Evolutionary conservation across 2,113 vertebrate genomes (phyloP).

Genomic region (Caranx ignobilis): DNA sequence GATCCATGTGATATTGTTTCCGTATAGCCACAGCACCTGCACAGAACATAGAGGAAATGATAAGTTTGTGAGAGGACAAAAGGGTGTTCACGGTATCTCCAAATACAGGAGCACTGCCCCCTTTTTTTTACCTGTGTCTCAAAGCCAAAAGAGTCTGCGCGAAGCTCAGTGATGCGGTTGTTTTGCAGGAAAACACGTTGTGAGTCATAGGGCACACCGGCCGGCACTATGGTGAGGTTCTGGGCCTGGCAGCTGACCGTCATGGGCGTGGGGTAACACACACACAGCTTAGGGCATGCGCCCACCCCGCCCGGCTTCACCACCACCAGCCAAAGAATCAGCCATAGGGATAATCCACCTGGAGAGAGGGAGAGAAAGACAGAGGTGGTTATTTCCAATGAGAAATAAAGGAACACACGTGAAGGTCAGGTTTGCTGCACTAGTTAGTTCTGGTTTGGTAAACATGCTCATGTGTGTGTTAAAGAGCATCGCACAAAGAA

Average conservation of each 20-base stretch:
- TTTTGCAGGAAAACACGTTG: constrained; percentile 98
- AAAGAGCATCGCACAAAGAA: constrained; percentile 18
- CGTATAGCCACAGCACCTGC: constrained; percentile 95
- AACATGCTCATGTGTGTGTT: not conserved
- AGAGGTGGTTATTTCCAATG: not conserved
- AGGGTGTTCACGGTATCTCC: not conserved
- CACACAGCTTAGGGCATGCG: constrained; percentile 92
- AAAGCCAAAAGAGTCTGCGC: constrained; percentile 93
- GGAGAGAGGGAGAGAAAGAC: constrained; percentile 25
- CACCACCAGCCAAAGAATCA: constrained; percentile 88
- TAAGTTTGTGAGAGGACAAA: not conserved
- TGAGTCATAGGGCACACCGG: constrained; percentile 89
- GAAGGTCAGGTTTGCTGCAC: constrained; percentile 1
- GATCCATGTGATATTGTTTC: constrained; percentile 96
- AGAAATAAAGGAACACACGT: not conserved
- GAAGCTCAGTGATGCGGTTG: constrained; percentile 94
- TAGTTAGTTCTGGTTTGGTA: not conserved
- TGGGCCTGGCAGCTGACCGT: constrained; percentile 99
- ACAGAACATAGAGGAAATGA: not conserved
- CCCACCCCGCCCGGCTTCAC: constrained; percentile 82
- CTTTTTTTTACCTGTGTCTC: constrained; percentile 86
- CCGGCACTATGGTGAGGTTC: constrained; percentile 93
- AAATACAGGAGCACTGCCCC: not conserved
- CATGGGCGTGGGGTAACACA: constrained; percentile 96
- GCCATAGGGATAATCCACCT: constrained; percentile 87